phyloP scores from a whole-genome alignment of 2,888 invertebrate species.

The Aplocera efformata region DNA sequence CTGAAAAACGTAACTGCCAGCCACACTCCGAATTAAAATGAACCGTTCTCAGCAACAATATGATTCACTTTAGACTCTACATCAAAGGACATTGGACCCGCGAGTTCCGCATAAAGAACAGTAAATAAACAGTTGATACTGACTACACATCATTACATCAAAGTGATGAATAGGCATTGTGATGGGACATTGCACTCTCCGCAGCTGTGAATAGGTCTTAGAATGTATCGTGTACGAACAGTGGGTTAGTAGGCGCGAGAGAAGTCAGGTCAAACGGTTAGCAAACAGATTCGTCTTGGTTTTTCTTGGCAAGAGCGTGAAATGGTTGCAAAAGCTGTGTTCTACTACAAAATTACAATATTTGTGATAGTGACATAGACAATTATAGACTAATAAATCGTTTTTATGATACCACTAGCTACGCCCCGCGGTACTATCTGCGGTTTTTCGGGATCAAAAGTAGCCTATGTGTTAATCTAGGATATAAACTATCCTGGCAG shows the following conservation, averaged over 20 bases:
- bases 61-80: slow-evolving; percentile 33
- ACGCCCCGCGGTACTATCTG: no score
- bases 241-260: slow-evolving; percentile 73
- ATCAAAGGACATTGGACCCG: slow-evolving; percentile 40
- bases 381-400: no score
- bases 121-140: slow-evolving; percentile 78
- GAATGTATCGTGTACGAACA: slow-evolving; percentile 48
- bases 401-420: no score
- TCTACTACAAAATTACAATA: slow-evolving; percentile 30
- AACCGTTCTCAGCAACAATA: slow-evolving; percentile 31
- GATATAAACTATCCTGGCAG: no score
- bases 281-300: slow-evolving; percentile 71
- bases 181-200: slow-evolving; percentile 59
- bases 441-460: no score
- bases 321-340: slow-evolving; percentile 60
- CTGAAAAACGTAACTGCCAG: slow-evolving; percentile 31
- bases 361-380: no score
- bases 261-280: slow-evolving; percentile 71
- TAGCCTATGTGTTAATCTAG: no score
- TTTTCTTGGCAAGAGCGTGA: slow-evolving; percentile 54
- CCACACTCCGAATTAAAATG: slow-evolving; percentile 26
- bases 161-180: slow-evolving; percentile 61
- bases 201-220: slow-evolving; percentile 43
- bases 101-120: slow-evolving; percentile 41
- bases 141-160: slow-evolving; percentile 74